Base-by-base conservation (phyloP, 2,113 vertebrate species). In the Hemichromis elongatus region DNA sequence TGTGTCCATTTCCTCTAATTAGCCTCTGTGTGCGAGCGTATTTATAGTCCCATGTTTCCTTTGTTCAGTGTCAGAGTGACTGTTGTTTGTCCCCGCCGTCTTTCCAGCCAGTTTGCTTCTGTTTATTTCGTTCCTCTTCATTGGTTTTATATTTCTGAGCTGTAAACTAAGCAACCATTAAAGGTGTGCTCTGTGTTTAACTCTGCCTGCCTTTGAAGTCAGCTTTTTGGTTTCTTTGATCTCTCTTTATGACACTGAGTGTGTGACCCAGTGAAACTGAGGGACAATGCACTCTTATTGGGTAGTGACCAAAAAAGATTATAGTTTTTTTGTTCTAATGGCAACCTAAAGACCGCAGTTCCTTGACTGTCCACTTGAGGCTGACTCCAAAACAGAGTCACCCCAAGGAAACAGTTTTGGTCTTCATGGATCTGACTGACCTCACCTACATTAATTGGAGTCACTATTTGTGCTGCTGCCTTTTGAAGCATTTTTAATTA, bases 241-340 rank as follows among this genome's bases (percentile, higher is more conserved):
- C 33, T 35, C 6, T 0, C 10, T 63, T 63, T 37, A 37, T 47
- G 45, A 50, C 14, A 4, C 11, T 7, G 30, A 63, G 30, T 63
- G 0, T 37, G 10, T 63, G 59, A 21, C 19, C 59, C 37, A 63
- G 59, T 37, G 18, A 37, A 63, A 37, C 59, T n/a, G 2, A 63
- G 19, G 1, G 61, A 40, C 40, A 66, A 40, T 24, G 35, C 33
- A 40, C 11, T 21, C 35, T 40, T 1, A 6, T 21, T 11, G 0
- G 4, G 0, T 40, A 40, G 33, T 37, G 35, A 21, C 19, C 19
- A 40, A 40, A 37, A 66, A 42, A 3, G 9, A 37, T 9, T 33
- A n/a, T 1, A 3, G 1, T 0, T 35, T 35, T 45, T 2, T 0
- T 3, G 33, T 40, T 37, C 6, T 5, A 0, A 37, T 0, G 0